A percentile compares a stretch with the other conserved stretches of the same genome.
Conservation (phyloP, 1,140 invertebrate species). For the Apis laboriosa region DNA sequence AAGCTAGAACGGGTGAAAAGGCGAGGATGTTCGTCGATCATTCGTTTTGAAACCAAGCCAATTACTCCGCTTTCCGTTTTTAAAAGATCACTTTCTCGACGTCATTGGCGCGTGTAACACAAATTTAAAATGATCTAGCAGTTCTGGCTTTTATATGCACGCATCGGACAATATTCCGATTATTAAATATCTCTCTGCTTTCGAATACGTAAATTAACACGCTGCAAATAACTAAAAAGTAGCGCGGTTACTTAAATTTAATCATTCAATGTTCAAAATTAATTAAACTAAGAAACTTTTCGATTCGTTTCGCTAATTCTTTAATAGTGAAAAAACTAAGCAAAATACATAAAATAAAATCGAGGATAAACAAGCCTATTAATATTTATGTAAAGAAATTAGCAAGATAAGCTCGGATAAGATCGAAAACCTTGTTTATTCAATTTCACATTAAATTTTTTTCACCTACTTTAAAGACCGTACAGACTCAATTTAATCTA, state of each 20-base stretch:
- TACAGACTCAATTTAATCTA: too few relatives aligned
- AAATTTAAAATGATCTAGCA: background rate
- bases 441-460: too few relatives aligned
- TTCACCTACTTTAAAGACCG: too few relatives aligned
- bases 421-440: too few relatives aligned
- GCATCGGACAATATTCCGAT: background rate
- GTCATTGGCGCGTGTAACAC: background rate
- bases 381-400: too few relatives aligned
- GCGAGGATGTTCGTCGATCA: slow-evolving; percentile 18
- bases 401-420: too few relatives aligned
- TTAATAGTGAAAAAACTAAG: too few relatives aligned
- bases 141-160: background rate
- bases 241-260: background rate
- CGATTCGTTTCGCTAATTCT: background rate
- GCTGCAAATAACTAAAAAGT: background rate
- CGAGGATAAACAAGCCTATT: too few relatives aligned
- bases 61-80: slow-evolving; percentile 32
- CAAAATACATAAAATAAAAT: too few relatives aligned
- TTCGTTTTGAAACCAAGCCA: slow-evolving; percentile 3
- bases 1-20: slow-evolving; percentile 23
- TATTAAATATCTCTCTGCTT: background rate
- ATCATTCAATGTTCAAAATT: background rate
- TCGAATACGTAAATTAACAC: background rate
- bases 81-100: slow-evolving; percentile 6
- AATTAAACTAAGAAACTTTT: background rate